Evolutionary conservation across 37 sponge, comb jelly and placozoan genomes (phyloP).

Genomic region (Halisarca cf. caerulea): DNA sequence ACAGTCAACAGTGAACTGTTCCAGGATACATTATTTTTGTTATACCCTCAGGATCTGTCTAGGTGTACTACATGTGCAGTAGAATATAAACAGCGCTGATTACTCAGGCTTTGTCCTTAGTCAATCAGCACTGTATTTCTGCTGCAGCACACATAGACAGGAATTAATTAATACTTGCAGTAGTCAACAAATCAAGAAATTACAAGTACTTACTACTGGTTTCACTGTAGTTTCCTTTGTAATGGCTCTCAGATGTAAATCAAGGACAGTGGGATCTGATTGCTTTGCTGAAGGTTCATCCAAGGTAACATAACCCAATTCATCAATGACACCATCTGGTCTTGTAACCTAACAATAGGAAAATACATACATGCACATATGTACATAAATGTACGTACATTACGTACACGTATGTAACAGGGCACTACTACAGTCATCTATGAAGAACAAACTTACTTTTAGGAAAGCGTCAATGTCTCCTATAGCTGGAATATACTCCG

Average conservation of each 20-base stretch:
- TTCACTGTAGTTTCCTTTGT: slow-evolving; percentile 85
- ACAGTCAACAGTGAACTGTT: no score
- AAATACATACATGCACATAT: neutral
- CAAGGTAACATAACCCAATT: slow-evolving; percentile 72
- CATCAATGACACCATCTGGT: slow-evolving; percentile 83
- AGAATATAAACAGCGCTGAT: no score
- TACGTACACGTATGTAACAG: no score
- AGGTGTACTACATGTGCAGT: no score
- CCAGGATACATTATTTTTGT: no score
- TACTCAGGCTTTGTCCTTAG: neutral
- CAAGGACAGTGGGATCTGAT: slow-evolving; percentile 95
- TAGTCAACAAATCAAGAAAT: no score
- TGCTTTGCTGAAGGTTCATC: slow-evolving; percentile 97
- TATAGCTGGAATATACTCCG: slow-evolving; percentile 96
- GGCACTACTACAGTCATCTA: no score
- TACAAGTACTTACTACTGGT: slow-evolving; percentile 53
- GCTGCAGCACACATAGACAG: no score
- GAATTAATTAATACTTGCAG: no score
- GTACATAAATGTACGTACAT: neutral
- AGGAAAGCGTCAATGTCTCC: slow-evolving; percentile 99
- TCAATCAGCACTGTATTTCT: no score
- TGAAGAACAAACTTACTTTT: slow-evolving; percentile 67
- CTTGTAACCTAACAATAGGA: slow-evolving; percentile 63
- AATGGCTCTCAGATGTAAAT: slow-evolving; percentile 87
- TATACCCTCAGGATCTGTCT: no score